Evolutionary conservation across 1,140 invertebrate species (phyloP).

Genomic region (Laupala kohalensis): DNA sequence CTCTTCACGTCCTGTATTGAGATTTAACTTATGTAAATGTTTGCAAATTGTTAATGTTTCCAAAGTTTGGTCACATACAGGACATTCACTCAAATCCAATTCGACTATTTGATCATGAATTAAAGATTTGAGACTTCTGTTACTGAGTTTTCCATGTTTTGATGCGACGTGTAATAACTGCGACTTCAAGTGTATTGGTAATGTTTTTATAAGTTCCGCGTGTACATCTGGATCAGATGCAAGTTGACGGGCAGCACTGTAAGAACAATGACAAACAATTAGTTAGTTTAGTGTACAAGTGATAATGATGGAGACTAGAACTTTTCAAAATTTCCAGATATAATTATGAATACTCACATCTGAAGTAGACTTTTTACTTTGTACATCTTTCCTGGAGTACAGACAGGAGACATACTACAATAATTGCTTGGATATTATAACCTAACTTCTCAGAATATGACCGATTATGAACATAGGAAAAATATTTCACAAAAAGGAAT

Average conservation of each 20-base stretch:
- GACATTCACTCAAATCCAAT: background rate
- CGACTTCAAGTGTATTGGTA: background rate
- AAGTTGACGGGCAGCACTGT: background rate
- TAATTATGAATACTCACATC: background rate
- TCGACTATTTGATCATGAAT: background rate
- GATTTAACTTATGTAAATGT: background rate
- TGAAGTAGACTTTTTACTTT: background rate
- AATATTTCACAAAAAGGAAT: no score
- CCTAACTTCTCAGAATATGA: no score
- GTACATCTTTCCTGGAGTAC: no score
- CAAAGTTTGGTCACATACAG: background rate
- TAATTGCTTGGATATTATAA: no score
- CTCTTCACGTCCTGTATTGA: background rate
- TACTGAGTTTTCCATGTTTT: background rate
- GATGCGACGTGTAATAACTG: background rate
- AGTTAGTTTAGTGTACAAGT: background rate
- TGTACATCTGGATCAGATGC: background rate
- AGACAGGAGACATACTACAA: no score
- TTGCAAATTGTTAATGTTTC: background rate
- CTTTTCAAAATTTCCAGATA: background rate
- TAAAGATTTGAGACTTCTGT: background rate
- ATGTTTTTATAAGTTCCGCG: background rate
- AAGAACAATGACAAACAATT: background rate
- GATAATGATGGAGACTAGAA: no score
- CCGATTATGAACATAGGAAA: no score